phyloP scores from a whole-genome alignment of 1,140 invertebrate genomes.

The Zaprionus kolodkinae region DNA sequence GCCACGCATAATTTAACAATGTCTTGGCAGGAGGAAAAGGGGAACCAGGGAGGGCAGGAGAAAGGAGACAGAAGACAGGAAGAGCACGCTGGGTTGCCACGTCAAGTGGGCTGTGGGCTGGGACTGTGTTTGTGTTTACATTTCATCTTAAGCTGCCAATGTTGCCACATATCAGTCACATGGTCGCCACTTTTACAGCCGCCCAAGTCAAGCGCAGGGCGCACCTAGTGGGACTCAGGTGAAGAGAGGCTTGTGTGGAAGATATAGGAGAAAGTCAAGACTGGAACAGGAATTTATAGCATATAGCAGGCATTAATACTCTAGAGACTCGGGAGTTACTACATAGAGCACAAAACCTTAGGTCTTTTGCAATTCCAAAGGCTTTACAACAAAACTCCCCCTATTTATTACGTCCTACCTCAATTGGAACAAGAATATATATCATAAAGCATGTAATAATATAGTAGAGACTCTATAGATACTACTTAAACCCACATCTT shows the following conservation, averaged over 20 bases:
- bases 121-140: slow-evolving; percentile 65
- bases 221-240: neutral
- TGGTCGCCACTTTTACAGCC: slow-evolving; percentile 68
- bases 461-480: too few relatives aligned
- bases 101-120: neutral
- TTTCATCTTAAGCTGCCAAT: slow-evolving; percentile 72
- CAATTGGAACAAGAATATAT: too few relatives aligned
- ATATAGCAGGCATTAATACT: too few relatives aligned
- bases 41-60: neutral
- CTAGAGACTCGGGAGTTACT: too few relatives aligned
- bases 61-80: neutral
- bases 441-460: too few relatives aligned
- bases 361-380: too few relatives aligned
- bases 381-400: too few relatives aligned
- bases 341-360: too few relatives aligned
- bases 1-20: slow-evolving; percentile 73
- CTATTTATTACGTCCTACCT: too few relatives aligned
- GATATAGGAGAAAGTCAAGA: too few relatives aligned
- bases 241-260: neutral
- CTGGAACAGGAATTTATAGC: too few relatives aligned
- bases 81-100: neutral
- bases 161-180: slow-evolving; percentile 76
- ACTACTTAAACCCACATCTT: neutral
- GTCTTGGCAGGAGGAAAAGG: neutral
- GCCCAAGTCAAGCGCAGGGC: neutral